These are phyloP conservation scores for Lasioglossum malachurum DNA, from an alignment of 2,888 invertebrate genomes.

Conservation along the genomic window DNA sequence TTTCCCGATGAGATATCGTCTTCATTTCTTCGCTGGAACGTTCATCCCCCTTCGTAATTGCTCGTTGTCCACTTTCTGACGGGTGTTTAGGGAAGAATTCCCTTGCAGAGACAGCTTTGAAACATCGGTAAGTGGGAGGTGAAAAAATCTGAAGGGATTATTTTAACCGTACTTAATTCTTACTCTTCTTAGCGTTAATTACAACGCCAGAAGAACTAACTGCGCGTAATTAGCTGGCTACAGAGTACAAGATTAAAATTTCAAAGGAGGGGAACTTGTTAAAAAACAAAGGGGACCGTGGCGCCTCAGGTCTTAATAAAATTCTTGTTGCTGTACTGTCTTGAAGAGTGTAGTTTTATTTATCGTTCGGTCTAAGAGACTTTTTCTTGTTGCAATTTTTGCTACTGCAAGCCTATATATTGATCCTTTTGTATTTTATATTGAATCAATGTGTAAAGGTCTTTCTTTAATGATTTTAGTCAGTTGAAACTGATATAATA, in stretches of 20 bases:
- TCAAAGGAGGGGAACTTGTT: neutral
- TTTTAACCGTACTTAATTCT: neutral
- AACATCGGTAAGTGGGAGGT: neutral
- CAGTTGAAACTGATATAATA: no score
- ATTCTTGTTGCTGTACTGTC: neutral
- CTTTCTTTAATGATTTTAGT: no score
- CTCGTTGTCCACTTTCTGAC: neutral
- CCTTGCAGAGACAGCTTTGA: neutral
- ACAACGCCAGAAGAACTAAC: neutral
- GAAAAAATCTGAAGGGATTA: neutral
- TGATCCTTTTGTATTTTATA: no score
- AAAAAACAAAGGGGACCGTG: neutral
- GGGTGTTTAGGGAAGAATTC: neutral
- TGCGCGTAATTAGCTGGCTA: neutral
- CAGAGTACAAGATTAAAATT: neutral
- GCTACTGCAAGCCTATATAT: no score
- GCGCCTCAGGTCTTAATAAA: neutral
- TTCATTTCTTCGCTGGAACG: constrained; percentile 1
- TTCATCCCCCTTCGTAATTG: neutral
- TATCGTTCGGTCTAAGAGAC: neutral
- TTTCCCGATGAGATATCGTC: constrained; percentile 27
- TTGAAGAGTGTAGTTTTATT: no score
- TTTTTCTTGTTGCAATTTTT: no score
- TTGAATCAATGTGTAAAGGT: no score
- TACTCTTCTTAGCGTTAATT: neutral